Conservation (phyloP, 2,113 vertebrate species). For the Potamarius usumacintae region DNA sequence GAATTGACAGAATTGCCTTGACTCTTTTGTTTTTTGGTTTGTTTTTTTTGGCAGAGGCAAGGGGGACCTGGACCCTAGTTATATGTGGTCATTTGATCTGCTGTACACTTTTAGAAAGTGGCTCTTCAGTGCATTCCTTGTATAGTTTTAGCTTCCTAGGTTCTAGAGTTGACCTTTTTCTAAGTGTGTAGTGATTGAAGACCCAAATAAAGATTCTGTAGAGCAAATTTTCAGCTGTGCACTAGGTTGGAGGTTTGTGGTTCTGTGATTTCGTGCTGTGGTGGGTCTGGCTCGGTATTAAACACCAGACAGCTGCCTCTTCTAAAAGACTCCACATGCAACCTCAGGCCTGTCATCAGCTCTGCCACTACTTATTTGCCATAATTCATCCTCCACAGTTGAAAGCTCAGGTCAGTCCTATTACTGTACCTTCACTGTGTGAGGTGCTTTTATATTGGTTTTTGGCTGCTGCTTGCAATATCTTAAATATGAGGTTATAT, state of each 20-base stretch:
- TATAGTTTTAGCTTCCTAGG: background rate
- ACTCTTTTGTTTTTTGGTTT: no score
- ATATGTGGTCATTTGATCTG: background rate
- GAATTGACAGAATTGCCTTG: background rate
- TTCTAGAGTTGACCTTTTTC: slow-evolving; percentile 11
- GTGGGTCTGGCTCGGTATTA: slow-evolving; percentile 17
- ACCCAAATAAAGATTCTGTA: background rate
- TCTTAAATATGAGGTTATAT: background rate
- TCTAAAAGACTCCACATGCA: slow-evolving; percentile 35
- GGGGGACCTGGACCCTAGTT: background rate
- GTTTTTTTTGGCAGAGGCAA: background rate
- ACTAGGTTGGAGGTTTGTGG: slow-evolving; percentile 10
- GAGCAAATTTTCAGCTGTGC: slow-evolving; percentile 11
- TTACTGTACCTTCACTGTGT: slow-evolving; percentile 21
- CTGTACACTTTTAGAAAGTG: background rate
- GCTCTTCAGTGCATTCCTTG: background rate
- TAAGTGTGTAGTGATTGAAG: background rate
- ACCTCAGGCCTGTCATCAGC: slow-evolving; percentile 16
- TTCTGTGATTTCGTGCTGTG: slow-evolving; percentile 22
- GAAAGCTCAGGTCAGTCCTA: slow-evolving; percentile 32
- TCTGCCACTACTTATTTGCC: slow-evolving; percentile 32
- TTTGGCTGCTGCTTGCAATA: background rate
- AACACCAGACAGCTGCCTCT: slow-evolving; percentile 23
- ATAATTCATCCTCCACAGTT: slow-evolving; percentile 29
- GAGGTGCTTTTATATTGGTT: slow-evolving; percentile 12